Percentiles rank a stretch among this genome's conserved stretches.
Evolutionary conservation across 2,888 invertebrate genomes (phyloP).

Genomic region (Apamea epomidion): DNA sequence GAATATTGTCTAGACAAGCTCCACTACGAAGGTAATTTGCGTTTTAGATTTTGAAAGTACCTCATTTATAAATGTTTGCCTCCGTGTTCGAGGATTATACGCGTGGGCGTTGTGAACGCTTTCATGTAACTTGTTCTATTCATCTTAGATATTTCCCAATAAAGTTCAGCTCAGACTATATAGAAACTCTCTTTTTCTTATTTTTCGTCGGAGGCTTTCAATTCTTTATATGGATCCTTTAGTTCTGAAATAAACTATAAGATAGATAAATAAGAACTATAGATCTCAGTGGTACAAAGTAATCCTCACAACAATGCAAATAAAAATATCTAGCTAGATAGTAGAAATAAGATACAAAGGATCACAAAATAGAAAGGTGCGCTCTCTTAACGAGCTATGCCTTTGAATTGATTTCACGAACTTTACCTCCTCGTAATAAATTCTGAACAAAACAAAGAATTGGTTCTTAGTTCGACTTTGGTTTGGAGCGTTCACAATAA

Average conservation of each 20-base stretch:
- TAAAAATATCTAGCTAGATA: constrained; percentile 47
- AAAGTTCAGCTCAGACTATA: constrained; percentile 32
- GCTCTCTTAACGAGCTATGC: constrained; percentile 70
- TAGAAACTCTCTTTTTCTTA: constrained; percentile 29
- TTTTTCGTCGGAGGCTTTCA: constrained; percentile 28
- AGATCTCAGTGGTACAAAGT: constrained; percentile 28
- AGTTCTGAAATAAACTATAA: constrained; percentile 28
- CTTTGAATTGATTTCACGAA: constrained; percentile 72
- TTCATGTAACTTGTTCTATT: constrained; percentile 53
- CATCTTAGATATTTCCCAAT: constrained; percentile 53
- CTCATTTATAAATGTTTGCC: constrained; percentile 60
- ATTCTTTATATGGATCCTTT: constrained; percentile 24
- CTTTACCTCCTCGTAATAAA: constrained; percentile 68
- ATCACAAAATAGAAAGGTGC: constrained; percentile 62
- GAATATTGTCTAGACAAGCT: constrained; percentile 65
- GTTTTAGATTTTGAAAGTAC: constrained; percentile 60
- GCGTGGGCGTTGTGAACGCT: constrained; percentile 43
- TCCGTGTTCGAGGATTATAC: constrained; percentile 45
- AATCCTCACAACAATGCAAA: constrained; percentile 38
- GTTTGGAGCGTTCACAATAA: constrained; percentile 77
- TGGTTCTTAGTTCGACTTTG: constrained; percentile 75
- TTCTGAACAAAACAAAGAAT: constrained; percentile 81
- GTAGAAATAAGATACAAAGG: constrained; percentile 57
- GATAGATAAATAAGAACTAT: constrained; percentile 16
- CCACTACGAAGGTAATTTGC: constrained; percentile 54